Evolutionary conservation across 1,140 invertebrate species (phyloP).

Genomic region (Drosophila ohnishii): DNA sequence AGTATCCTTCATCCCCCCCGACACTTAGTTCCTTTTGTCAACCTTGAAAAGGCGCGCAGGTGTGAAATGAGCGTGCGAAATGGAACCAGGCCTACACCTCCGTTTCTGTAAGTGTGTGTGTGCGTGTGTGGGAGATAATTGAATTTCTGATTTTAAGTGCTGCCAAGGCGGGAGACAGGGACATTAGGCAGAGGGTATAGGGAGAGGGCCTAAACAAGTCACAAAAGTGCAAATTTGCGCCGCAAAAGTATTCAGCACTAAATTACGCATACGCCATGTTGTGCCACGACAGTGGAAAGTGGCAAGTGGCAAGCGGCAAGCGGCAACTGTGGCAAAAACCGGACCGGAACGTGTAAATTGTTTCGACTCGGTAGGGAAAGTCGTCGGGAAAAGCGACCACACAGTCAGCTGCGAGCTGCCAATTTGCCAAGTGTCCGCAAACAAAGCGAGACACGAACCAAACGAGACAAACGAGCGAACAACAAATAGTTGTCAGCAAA

Average conservation of each 20-base stretch:
- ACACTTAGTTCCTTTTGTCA: slow-evolving; percentile 24
- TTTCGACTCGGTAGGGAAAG: slow-evolving; percentile 18
- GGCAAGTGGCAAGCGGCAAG: slow-evolving; percentile 5
- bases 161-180: slow-evolving; percentile 28
- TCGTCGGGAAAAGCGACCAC: slow-evolving; percentile 13
- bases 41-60: slow-evolving; percentile 63
- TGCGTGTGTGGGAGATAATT: slow-evolving; percentile 64
- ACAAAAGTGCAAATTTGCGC: slow-evolving; percentile 77
- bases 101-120: background rate
- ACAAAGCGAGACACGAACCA: slow-evolving; percentile 53
- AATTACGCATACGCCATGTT: slow-evolving; percentile 78
- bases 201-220: slow-evolving; percentile 63
- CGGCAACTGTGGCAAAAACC: slow-evolving; percentile 14
- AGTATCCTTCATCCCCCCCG: background rate
- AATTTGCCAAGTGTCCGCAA: slow-evolving; percentile 78
- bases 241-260: slow-evolving; percentile 76
- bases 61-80: slow-evolving; percentile 75
- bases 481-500: slow-evolving; percentile 37
- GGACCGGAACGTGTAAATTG: slow-evolving; percentile 67
- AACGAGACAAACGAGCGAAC: slow-evolving; percentile 41
- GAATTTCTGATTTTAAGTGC: slow-evolving; percentile 80
- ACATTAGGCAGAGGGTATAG: slow-evolving; percentile 12
- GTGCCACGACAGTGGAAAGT: slow-evolving; percentile 31
- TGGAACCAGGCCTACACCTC: slow-evolving; percentile 27
- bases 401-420: slow-evolving; percentile 50